These are phyloP conservation scores for Oophaga sylvatica DNA, from an alignment of 2,797 vertebrate genomes.

Conservation along the genomic window DNA sequence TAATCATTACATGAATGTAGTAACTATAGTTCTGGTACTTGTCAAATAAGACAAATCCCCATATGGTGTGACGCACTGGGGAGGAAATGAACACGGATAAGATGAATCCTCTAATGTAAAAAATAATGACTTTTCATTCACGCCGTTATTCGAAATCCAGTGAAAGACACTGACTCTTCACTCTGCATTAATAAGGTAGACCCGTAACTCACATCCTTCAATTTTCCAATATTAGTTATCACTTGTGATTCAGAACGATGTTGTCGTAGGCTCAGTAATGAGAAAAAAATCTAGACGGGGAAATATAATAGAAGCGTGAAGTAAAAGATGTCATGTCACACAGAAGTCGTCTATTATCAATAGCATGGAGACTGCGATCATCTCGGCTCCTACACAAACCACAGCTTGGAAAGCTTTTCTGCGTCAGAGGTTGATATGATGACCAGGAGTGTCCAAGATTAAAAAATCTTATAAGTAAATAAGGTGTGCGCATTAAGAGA, in stretches of 20 bases:
- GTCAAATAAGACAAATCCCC: neutral
- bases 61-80: neutral
- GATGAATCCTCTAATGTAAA: neutral
- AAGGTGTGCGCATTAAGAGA: neutral
- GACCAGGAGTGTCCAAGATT: neutral
- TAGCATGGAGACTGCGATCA: neutral
- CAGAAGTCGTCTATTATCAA: neutral
- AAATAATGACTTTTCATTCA: neutral
- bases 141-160: neutral
- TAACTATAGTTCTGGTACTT: neutral
- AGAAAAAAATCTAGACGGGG: neutral
- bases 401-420: neutral
- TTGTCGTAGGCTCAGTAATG: neutral
- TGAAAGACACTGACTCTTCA: neutral
- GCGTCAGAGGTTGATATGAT: neutral
- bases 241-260: slow-evolving; percentile 3
- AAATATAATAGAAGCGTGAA: slow-evolving; percentile 18
- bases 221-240: slow-evolving; percentile 4
- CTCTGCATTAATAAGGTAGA: neutral
- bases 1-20: neutral
- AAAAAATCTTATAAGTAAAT: neutral
- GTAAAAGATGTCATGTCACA: neutral
- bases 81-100: neutral
- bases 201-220: neutral
- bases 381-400: neutral